Evolutionary conservation across 2,797 vertebrate species (phyloP).

Genomic region (Crocodylus rhombifer): DNA sequence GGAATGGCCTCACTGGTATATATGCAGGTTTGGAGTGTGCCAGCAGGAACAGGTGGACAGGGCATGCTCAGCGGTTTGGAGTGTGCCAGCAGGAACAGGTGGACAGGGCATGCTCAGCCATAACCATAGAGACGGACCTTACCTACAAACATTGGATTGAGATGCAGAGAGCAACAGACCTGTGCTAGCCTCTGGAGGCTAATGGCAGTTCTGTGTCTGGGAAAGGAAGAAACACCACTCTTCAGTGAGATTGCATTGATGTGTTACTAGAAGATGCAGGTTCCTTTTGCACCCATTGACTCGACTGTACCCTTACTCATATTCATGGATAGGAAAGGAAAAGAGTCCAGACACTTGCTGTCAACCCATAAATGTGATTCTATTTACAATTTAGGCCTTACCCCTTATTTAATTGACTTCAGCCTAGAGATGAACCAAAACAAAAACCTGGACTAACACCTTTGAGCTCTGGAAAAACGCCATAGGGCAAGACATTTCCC

Average conservation of each 20-base stretch:
- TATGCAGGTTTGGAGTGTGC: too few species aligned
- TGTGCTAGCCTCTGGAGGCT: background rate
- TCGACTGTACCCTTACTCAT: background rate
- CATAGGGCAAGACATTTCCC: background rate
- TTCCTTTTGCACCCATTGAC: background rate
- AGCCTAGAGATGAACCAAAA: background rate
- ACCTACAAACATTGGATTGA: background rate
- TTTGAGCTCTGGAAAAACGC: background rate
- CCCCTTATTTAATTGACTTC: background rate
- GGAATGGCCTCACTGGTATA: too few species aligned
- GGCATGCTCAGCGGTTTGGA: too few species aligned
- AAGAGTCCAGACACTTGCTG: background rate
- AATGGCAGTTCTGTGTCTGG: background rate
- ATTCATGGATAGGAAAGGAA: background rate
- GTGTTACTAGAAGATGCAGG: background rate
- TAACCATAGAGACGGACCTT: background rate
- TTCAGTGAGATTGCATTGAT: background rate
- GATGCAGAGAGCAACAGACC: background rate
- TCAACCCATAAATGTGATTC: conserved; percentile 10
- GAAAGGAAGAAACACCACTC: background rate
- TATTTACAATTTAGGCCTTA: background rate
- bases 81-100: too few species aligned
- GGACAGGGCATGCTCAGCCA: too few species aligned
- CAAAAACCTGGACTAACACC: background rate
- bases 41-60: too few species aligned